Evolutionary conservation across 2,888 invertebrate genomes (phyloP).

Genomic region (Dysmachus trigonus): DNA sequence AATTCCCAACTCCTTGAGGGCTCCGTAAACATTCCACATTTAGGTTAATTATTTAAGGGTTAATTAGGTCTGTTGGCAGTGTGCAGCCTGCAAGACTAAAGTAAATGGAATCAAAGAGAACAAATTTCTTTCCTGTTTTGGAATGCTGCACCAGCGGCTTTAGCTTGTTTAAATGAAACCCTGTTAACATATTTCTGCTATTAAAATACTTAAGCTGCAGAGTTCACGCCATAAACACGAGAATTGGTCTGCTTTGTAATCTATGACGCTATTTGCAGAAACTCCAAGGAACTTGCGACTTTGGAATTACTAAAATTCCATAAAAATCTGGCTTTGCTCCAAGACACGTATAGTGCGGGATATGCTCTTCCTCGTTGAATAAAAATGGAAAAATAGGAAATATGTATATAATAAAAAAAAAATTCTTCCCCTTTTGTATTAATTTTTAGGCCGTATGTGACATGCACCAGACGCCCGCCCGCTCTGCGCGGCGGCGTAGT

Average conservation of each 20-base stretch:
- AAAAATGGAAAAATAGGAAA: neutral
- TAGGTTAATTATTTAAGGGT: neutral
- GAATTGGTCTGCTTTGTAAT: neutral
- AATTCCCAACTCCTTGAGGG: neutral
- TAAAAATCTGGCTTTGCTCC: slow-evolving; percentile 19
- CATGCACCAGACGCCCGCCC: neutral
- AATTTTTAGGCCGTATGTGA: neutral
- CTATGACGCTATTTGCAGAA: neutral
- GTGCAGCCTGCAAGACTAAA: neutral
- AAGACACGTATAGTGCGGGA: neutral
- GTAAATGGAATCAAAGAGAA: neutral
- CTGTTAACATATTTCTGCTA: neutral
- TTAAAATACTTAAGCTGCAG: neutral
- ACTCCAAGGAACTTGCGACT: neutral
- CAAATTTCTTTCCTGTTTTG: neutral
- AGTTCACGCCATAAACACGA: neutral
- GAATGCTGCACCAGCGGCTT: neutral
- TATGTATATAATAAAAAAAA: neutral
- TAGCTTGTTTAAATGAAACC: neutral
- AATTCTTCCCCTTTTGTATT: neutral
- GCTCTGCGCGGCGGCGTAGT: neutral
- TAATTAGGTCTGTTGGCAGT: neutral
- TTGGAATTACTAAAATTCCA: slow-evolving; percentile 22
- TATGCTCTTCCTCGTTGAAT: neutral
- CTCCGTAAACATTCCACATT: neutral